Percentiles rank a stretch among this genome's conserved stretches.
Evolutionary conservation across 2,113 vertebrate species (phyloP).

Genomic region (Istiophorus platypterus): DNA sequence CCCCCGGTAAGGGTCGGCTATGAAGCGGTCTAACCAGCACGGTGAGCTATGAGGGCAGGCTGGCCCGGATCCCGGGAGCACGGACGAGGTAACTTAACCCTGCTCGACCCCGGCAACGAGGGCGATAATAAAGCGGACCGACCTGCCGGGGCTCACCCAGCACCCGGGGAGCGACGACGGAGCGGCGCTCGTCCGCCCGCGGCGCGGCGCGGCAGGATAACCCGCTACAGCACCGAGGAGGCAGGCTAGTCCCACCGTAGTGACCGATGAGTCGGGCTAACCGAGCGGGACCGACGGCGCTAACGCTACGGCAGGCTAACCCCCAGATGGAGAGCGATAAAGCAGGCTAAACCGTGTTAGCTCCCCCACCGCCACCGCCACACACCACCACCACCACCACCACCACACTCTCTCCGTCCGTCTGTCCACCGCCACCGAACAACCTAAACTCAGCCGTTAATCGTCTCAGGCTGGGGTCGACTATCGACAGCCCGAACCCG

Average conservation of each 20-base stretch:
- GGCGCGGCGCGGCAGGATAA: neutral
- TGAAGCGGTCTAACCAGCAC: neutral
- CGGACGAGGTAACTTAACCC: slow-evolving; percentile 32
- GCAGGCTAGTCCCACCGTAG: neutral
- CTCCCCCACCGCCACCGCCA: slow-evolving; percentile 25
- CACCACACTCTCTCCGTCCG: too few species aligned
- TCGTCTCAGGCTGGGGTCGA: neutral
- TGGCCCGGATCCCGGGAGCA: slow-evolving; percentile 17
- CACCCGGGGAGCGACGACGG: neutral
- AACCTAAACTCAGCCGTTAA: slow-evolving; percentile 27
- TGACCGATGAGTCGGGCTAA: slow-evolving; percentile 26
- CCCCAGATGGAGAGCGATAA: slow-evolving; percentile 46
- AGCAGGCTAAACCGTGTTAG: slow-evolving; percentile 60
- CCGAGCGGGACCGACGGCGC: slow-evolving; percentile 22
- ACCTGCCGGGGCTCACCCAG: neutral
- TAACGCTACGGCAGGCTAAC: slow-evolving; percentile 50
- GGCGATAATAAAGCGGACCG: neutral
- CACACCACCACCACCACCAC: too few species aligned
- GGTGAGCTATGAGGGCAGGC: slow-evolving; percentile 8
- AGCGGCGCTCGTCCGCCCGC: neutral
- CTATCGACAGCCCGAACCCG: too few species aligned
- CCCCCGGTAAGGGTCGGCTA: neutral
- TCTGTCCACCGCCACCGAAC: slow-evolving; percentile 18
- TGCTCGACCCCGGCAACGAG: neutral
- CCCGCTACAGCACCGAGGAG: neutral